Evolutionary conservation across 2,888 invertebrate genomes (phyloP).

Genomic region (Melipona bicolor): DNA sequence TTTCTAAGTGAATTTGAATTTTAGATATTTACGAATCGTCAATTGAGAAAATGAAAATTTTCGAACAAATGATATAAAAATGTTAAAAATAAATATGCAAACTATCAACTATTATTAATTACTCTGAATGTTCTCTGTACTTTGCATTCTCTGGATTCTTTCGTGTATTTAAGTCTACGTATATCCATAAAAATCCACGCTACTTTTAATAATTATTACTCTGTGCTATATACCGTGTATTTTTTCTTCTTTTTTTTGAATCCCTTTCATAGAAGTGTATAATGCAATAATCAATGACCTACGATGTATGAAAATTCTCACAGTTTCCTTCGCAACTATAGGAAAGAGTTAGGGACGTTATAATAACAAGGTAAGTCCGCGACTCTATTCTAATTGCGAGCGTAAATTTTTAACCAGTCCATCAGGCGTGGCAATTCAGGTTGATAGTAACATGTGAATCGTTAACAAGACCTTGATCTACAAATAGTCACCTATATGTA

Average conservation of each 20-base stretch:
- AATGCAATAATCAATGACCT: not conserved
- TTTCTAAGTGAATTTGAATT: too few relatives aligned
- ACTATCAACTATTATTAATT: too few relatives aligned
- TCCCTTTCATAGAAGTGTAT: not conserved
- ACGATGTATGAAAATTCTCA: not conserved
- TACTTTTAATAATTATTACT: not conserved
- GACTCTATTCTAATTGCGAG: constrained; percentile 40
- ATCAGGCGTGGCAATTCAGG: constrained; percentile 5
- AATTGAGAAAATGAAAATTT: too few relatives aligned
- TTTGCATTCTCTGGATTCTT: not conserved
- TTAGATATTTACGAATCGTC: too few relatives aligned
- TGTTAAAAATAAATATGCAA: too few relatives aligned
- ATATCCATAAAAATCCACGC: not conserved
- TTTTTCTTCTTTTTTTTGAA: too few relatives aligned
- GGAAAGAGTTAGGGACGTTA: not conserved
- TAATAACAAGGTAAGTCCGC: not conserved
- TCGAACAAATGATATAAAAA: too few relatives aligned
- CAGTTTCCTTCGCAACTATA: not conserved
- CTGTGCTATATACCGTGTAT: not conserved
- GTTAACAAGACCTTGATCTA: constrained; percentile 67
- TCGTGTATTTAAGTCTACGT: not conserved
- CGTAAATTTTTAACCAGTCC: constrained; percentile 52
- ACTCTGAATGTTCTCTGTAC: not conserved
- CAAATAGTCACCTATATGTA: constrained; percentile 54
- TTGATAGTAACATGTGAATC: constrained; percentile 49